Base-by-base conservation (phyloP, 1,140 invertebrate genomes). In the Akabosia matsudoensis region DNA sequence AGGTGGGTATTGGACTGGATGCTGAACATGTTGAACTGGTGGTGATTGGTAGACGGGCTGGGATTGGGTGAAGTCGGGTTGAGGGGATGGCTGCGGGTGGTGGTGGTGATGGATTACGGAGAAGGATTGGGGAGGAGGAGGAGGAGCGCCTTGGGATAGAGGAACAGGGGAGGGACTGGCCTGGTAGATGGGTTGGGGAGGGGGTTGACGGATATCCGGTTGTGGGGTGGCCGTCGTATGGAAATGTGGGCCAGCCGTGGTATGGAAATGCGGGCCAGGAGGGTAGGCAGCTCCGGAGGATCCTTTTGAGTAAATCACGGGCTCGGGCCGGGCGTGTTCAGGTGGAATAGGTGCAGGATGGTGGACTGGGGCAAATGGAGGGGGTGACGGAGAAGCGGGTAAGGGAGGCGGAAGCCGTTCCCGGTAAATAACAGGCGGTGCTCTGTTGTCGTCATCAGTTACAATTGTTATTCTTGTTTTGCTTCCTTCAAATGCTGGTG, bases 351-450 rank as follows among this genome's bases (percentile, higher is more conserved):
- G 24, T 30, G 30, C 24, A 4, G 28, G 61, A 30, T 30, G 61
- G 61, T 67, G 61, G 61, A 67, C 26, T 28, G 61, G 28, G 14
- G 54, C 14, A 61, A 61, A 61, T 67, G 61, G 61, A 31, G 61
- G 61, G 28, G 61, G 61, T 10, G 61, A 31, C 26, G 61, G 61
- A 67, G 61, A 22, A 7, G 54, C 14, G 7, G 54, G 24, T 4
- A n/a, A n/a, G n/a, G 54, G 7, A 61, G 10, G 10, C 4, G 54
- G 7, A 24, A 67, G 13, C 10, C 61, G 24, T n/a, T 67, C 61
- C 22, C 28, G 3, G 28, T 67, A 67, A 7, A 67, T 30, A 24
- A 67, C 61, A 22, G 54, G 54, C 22, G 61, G 61, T 22, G 28
- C 24, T 30, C 61, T 28, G 61, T 67, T 30, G 31, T 67, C 61